These are phyloP conservation scores for Gymnodraco acuticeps DNA, from an alignment of 2,797 vertebrate genomes.

Conservation along the genomic window DNA sequence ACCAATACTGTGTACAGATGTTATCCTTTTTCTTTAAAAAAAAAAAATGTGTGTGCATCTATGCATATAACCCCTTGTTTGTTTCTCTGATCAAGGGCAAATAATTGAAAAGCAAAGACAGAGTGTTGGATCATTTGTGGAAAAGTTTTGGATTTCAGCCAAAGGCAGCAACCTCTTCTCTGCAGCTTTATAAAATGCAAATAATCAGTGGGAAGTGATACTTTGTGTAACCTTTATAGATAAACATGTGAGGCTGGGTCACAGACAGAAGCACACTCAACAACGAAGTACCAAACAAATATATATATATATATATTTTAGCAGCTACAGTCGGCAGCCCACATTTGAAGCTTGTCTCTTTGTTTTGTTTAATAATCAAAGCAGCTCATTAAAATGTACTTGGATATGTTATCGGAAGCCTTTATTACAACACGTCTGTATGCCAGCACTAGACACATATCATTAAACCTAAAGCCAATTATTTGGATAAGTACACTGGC, in stretches of 20 bases:
- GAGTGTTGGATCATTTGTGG: slow-evolving; percentile 21
- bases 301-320: slow-evolving; percentile 2
- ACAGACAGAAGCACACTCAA: slow-evolving; percentile 39
- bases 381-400: slow-evolving; percentile 17
- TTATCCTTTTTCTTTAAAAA: background rate
- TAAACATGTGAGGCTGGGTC: slow-evolving; percentile 43
- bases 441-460: slow-evolving; percentile 12
- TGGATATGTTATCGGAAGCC: slow-evolving; percentile 26
- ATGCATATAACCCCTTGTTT: background rate
- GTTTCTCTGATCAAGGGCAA: slow-evolving; percentile 36
- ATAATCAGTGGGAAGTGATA: slow-evolving; percentile 53
- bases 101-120: slow-evolving; percentile 44
- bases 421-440: slow-evolving; percentile 30
- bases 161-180: slow-evolving; percentile 45
- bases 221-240: slow-evolving; percentile 38
- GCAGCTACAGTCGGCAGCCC: slow-evolving; percentile 22
- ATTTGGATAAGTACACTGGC: slow-evolving; percentile 53
- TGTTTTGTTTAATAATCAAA: slow-evolving; percentile 40
- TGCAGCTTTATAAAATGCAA: slow-evolving; percentile 48
- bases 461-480: slow-evolving; percentile 41
- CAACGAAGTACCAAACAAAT: background rate
- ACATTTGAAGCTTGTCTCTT: slow-evolving; percentile 14
- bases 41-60: slow-evolving; percentile 17
- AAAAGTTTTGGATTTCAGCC: slow-evolving; percentile 53
- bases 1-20: background rate